A percentile compares a stretch with the other conserved stretches of the same genome.
These are phyloP conservation scores for Chrysina gloriosa DNA, from an alignment of 2,888 invertebrate species.

Conservation along the genomic window DNA sequence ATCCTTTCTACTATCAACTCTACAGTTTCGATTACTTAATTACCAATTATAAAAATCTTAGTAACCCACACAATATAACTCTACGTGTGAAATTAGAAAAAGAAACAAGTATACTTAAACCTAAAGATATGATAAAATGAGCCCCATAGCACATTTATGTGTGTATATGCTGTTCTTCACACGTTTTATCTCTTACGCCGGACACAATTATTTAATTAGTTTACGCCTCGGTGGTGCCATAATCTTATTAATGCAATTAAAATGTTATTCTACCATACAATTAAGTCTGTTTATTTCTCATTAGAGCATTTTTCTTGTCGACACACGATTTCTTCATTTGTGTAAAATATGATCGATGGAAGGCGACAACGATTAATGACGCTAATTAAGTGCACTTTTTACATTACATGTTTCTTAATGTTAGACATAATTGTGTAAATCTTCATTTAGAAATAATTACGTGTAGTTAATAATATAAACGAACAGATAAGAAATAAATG, in stretches of 20 bases:
- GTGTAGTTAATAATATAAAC: too few relatives aligned
- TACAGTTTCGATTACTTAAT: too few relatives aligned
- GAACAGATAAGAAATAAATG: too few relatives aligned
- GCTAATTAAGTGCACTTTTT: not conserved
- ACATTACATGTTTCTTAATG: not conserved
- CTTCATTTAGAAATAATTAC: too few relatives aligned
- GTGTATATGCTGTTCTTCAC: not conserved
- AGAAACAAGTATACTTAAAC: too few relatives aligned
- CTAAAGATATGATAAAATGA: too few relatives aligned
- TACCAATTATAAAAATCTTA: too few relatives aligned
- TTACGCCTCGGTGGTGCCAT: conserved; percentile 5
- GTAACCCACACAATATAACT: too few relatives aligned
- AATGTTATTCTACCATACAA: conserved; percentile 23
- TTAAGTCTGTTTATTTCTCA: conserved; percentile 17
- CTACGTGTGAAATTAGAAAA: too few relatives aligned
- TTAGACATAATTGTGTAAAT: too few relatives aligned
- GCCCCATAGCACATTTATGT: not conserved
- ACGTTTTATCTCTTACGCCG: not conserved
- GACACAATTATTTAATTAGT: conserved; percentile 27
- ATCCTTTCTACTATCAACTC: too few relatives aligned
- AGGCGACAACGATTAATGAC: not conserved
- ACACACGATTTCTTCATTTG: not conserved
- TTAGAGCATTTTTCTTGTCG: conserved; percentile 15
- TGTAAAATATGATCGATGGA: not conserved
- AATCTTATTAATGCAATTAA: conserved; percentile 25